Conservation (phyloP, 1,140 invertebrate genomes). For the Leptinotarsa texana region DNA sequence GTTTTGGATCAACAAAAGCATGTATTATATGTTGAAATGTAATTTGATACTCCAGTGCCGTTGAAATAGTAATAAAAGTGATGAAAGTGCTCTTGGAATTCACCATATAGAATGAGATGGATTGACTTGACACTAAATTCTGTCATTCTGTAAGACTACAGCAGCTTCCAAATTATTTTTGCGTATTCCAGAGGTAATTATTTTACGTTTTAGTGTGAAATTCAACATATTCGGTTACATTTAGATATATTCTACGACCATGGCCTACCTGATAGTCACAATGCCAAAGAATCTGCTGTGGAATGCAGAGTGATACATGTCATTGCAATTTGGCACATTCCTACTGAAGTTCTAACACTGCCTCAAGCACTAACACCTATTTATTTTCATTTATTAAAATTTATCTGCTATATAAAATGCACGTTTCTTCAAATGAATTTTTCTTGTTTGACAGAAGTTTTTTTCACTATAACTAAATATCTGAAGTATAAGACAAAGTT, state of each 20-base stretch:
- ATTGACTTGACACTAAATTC: conserved; percentile 51
- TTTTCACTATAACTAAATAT: too few species aligned
- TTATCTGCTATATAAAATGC: neutral
- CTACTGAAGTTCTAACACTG: conserved; percentile 25
- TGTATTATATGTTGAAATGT: conserved; percentile 16
- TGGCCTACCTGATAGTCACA: conserved; percentile 36
- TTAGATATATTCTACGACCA: neutral
- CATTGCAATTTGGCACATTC: conserved; percentile 54
- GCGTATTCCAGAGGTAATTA: conserved; percentile 49
- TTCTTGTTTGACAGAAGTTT: too few species aligned
- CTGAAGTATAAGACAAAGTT: too few species aligned
- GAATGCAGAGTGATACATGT: conserved; percentile 51
- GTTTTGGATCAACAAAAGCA: conserved; percentile 9
- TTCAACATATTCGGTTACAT: conserved; percentile 1
- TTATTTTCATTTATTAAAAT: neutral
- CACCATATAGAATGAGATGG: conserved; percentile 49
- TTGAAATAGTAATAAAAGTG: conserved; percentile 31
- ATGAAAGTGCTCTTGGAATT: conserved; percentile 47
- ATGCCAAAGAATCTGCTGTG: conserved; percentile 44
- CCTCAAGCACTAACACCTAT: neutral
- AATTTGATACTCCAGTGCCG: conserved; percentile 7
- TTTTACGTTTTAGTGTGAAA: conserved; percentile 12
- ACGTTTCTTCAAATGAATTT: too few species aligned
- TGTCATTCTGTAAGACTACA: conserved; percentile 45
- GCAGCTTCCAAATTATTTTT: conserved; percentile 48